phyloP scores from a whole-genome alignment of 2,888 invertebrate genomes.

The Ochropleura plecta region DNA sequence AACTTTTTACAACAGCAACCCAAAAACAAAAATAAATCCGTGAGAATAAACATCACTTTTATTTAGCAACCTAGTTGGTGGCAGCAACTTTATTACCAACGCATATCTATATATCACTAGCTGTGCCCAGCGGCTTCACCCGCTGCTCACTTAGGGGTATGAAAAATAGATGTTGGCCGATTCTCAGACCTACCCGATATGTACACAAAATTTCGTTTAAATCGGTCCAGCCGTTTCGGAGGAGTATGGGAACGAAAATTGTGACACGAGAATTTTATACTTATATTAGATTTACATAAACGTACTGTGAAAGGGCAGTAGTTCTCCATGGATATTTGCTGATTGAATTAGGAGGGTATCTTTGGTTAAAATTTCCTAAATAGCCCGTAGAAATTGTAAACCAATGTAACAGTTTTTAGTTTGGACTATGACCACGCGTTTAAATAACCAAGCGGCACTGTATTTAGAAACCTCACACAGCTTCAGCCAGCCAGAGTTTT shows the following conservation, averaged over 20 bases:
- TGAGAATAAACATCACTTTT: neutral
- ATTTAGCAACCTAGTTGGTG: neutral
- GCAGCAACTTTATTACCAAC: no score
- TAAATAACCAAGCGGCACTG: neutral
- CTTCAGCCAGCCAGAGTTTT: neutral
- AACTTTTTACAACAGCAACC: neutral
- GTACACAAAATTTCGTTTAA: no score
- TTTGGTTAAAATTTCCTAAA: neutral
- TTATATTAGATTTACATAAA: neutral
- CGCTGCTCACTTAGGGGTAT: no score
- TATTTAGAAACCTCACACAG: neutral
- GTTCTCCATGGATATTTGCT: neutral
- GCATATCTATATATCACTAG: no score
- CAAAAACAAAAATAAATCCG: neutral
- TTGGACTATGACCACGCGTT: neutral
- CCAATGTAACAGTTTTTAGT: neutral
- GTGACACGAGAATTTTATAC: no score
- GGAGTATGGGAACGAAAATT: no score
- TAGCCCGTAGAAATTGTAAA: neutral
- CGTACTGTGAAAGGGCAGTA: neutral
- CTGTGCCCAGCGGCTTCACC: no score
- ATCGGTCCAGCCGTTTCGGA: no score
- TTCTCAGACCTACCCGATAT: no score
- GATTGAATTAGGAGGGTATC: neutral
- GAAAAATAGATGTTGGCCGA: no score